These are phyloP conservation scores for Melinaea marsaeus DNA, from an alignment of 2,888 invertebrate genomes.

Conservation along the genomic window DNA sequence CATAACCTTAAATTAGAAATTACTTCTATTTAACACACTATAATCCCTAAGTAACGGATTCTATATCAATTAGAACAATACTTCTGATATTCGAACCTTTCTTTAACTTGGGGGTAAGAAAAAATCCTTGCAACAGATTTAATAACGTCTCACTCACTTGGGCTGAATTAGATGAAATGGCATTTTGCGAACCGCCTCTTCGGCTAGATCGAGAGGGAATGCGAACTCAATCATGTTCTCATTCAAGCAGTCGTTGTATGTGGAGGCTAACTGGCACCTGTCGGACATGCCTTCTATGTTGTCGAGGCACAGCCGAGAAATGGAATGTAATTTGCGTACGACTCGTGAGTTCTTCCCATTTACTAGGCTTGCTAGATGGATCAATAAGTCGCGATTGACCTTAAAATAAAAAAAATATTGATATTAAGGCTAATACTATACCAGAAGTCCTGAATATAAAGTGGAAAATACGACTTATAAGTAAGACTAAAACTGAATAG, in stretches of 20 bases:
- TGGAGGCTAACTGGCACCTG: constrained; percentile 65
- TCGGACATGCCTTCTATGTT: constrained; percentile 68
- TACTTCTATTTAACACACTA: too few species aligned
- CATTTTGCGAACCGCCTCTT: constrained; percentile 70
- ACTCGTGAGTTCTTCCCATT: constrained; percentile 69
- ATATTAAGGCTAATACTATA: too few species aligned
- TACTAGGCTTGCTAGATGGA: constrained; percentile 64
- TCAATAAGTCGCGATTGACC: constrained; percentile 65
- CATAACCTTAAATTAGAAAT: too few species aligned
- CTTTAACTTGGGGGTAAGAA: too few species aligned
- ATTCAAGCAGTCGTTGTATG: constrained; percentile 69
- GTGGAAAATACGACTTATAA: too few species aligned
- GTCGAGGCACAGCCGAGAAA: constrained; percentile 65
- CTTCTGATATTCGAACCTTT: too few species aligned
- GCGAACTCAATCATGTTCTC: constrained; percentile 71
- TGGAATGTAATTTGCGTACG: constrained; percentile 62
- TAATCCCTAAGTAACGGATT: too few species aligned
- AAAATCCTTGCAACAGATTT: background rate
- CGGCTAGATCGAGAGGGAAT: constrained; percentile 67
- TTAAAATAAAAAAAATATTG: constrained; percentile 31
- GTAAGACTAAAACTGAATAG: too few species aligned
- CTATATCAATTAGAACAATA: too few species aligned
- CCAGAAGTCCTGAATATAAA: too few species aligned
- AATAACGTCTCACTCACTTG: constrained; percentile 51
- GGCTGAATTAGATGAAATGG: constrained; percentile 70